These are phyloP conservation scores for Bolborhynchus lineola DNA, from an alignment of 2,113 vertebrate genomes.

Conservation along the genomic window DNA sequence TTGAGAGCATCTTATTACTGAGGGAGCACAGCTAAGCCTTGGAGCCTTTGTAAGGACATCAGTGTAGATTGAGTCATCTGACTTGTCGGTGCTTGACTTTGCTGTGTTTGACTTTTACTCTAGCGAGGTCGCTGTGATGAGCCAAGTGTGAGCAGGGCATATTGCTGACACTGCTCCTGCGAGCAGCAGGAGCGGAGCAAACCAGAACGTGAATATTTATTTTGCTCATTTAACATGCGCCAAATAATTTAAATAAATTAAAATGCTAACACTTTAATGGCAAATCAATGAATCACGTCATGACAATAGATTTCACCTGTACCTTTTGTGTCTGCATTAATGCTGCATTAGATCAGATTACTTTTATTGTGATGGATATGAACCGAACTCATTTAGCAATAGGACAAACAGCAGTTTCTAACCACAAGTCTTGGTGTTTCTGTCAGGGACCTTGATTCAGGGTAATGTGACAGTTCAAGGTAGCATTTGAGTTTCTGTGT, in stretches of 20 bases:
- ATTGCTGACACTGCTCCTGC: constrained; percentile 25
- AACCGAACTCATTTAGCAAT: constrained; percentile 6
- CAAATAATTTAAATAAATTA: constrained; percentile 59
- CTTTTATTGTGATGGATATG: constrained; percentile 40
- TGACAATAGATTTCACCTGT: constrained; percentile 13
- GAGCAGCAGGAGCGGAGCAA: not conserved
- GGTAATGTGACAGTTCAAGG: not conserved
- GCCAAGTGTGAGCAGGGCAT: not conserved
- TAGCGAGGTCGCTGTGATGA: not conserved
- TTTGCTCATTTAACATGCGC: constrained; percentile 38
- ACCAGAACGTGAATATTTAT: not conserved
- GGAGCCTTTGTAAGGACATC: not conserved
- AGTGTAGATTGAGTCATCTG: not conserved
- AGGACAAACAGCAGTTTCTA: not conserved
- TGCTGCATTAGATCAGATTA: constrained; percentile 41
- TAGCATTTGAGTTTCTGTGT: not conserved
- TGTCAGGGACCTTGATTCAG: not conserved
- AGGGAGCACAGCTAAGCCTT: not conserved
- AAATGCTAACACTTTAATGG: constrained; percentile 27
- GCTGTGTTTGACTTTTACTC: not conserved
- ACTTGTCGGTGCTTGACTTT: constrained; percentile 23
- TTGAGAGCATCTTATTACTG: not conserved
- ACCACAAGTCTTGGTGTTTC: not conserved
- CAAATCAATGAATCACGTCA: constrained; percentile 59
- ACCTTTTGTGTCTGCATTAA: constrained; percentile 42